Evolutionary conservation across 2,113 vertebrate species (phyloP).

Genomic region (Zosterops borbonicus): DNA sequence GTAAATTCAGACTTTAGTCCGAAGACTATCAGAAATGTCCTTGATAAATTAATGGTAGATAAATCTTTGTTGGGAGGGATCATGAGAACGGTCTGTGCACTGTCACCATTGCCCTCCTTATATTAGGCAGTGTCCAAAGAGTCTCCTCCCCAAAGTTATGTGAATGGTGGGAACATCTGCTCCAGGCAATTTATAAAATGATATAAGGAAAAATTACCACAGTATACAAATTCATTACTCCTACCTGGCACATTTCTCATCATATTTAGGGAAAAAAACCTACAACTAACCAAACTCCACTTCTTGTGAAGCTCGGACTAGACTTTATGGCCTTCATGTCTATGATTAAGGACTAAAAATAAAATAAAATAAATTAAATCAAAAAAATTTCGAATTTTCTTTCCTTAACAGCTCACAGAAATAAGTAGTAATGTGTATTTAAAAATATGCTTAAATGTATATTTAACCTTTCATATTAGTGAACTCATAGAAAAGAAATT

Average conservation of each 20-base stretch:
- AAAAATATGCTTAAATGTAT: not conserved
- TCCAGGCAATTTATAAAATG: not conserved
- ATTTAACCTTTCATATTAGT: not conserved
- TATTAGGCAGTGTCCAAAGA: not conserved
- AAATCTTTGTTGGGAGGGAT: not conserved
- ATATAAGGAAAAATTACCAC: not conserved
- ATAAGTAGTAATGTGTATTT: not conserved
- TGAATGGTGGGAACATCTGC: not conserved
- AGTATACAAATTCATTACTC: not conserved
- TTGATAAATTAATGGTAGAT: not conserved
- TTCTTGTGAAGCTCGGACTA: not conserved
- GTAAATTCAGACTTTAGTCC: not conserved
- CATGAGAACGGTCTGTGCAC: not conserved
- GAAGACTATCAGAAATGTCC: not conserved
- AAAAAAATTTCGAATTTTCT: not conserved
- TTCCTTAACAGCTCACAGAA: not conserved
- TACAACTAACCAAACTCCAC: rapidly evolving
- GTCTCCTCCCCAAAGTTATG: not conserved
- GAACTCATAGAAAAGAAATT: not conserved
- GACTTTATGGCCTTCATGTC: not conserved
- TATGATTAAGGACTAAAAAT: not conserved
- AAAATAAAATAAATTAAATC: not conserved
- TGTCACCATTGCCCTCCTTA: not conserved
- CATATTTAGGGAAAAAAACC: rapidly evolving
- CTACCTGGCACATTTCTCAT: not conserved